A percentile compares a stretch with the other conserved stretches of the same genome.
Evolutionary conservation across 1,140 invertebrate species (phyloP).

Genomic region (Tenebrio molitor): DNA sequence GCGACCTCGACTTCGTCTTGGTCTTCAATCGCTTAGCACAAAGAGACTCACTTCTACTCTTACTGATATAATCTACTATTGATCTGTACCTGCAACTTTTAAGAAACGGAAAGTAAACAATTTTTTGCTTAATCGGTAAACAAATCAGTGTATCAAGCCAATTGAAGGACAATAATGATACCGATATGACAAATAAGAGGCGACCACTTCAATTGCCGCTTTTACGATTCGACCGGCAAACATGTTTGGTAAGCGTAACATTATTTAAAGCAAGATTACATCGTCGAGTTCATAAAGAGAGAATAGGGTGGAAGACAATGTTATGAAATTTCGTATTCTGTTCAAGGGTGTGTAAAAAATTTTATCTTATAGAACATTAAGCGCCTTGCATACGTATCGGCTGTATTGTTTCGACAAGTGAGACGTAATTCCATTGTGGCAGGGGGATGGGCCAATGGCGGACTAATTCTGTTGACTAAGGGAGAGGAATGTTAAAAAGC

Average conservation of each 20-base stretch:
- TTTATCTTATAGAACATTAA: background rate
- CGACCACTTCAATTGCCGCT: too few species aligned
- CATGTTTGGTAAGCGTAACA: background rate
- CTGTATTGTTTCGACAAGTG: constrained; percentile 21
- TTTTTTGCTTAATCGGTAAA: too few species aligned
- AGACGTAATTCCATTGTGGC: constrained; percentile 27
- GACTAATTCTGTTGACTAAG: constrained; percentile 33
- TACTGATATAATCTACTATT: too few species aligned
- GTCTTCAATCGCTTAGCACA: too few species aligned
- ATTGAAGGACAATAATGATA: too few species aligned
- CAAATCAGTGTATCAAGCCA: too few species aligned
- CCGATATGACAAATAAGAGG: too few species aligned
- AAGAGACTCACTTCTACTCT: too few species aligned
- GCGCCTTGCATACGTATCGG: constrained; percentile 24
- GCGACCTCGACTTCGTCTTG: too few species aligned
- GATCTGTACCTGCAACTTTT: too few species aligned
- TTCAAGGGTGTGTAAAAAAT: constrained; percentile 15
- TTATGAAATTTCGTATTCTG: background rate
- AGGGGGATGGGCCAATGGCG: background rate
- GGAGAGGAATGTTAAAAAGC: constrained; percentile 48
- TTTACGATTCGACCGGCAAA: too few species aligned
- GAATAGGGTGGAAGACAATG: background rate
- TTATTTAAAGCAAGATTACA: background rate
- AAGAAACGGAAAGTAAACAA: too few species aligned
- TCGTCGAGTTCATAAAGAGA: background rate